These are phyloP conservation scores for Etheostoma cragini DNA, from an alignment of 2,113 vertebrate genomes.

Conservation along the genomic window DNA sequence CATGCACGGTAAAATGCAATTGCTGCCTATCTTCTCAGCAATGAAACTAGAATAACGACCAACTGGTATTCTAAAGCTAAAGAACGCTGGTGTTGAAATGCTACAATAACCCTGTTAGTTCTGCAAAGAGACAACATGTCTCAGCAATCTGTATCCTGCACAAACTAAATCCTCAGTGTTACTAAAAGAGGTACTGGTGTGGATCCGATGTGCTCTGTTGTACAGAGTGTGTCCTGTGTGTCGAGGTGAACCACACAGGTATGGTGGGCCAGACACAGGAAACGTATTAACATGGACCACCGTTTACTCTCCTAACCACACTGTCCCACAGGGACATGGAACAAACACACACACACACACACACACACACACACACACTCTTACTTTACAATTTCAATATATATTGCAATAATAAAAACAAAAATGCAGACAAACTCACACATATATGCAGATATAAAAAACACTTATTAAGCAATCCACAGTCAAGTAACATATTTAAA, in stretches of 20 bases:
- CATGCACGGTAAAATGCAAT: neutral
- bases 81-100: neutral
- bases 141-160: constrained; percentile 13
- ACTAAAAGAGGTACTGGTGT: constrained; percentile 16
- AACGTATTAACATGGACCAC: constrained; percentile 79
- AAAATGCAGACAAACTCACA: neutral
- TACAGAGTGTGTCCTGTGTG: constrained; percentile 15
- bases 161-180: constrained; percentile 14
- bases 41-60: neutral
- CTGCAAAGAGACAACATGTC: neutral
- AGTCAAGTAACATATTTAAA: constrained; percentile 31
- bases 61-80: neutral
- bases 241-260: constrained; percentile 75
- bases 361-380: constrained; percentile 29
- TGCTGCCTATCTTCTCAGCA: neutral
- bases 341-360: constrained; percentile 15
- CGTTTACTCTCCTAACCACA: constrained; percentile 83
- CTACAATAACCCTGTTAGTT: neutral
- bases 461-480: constrained; percentile 2
- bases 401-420: constrained; percentile 1
- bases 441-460: neutral
- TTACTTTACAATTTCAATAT: constrained; percentile 17
- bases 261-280: constrained; percentile 78
- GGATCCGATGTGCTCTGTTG: constrained; percentile 34
- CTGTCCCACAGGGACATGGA: constrained; percentile 74